Evolutionary conservation across 1,140 invertebrate species (phyloP).

Genomic region (Diplogasteroides magnus): DNA sequence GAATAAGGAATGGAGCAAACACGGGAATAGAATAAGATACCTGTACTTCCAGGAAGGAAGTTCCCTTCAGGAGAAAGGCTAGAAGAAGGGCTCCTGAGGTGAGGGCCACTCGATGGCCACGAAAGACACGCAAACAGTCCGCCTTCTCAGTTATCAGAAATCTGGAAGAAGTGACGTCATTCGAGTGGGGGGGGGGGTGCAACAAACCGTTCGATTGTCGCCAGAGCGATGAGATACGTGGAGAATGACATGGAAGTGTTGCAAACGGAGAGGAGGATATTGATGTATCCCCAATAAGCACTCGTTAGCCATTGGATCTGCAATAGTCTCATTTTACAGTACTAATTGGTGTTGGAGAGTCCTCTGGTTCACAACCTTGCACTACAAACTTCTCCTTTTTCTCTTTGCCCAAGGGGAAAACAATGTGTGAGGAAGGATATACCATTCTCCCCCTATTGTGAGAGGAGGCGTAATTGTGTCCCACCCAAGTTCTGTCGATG

Average conservation of each 20-base stretch:
- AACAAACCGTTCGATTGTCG: slow-evolving; percentile 30
- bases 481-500: too few species aligned
- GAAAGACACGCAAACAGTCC: not conserved
- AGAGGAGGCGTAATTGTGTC: too few species aligned
- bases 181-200: not conserved
- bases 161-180: not conserved
- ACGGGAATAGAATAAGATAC: too few species aligned
- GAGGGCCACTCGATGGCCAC: not conserved
- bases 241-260: slow-evolving; percentile 37
- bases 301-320: slow-evolving; percentile 30
- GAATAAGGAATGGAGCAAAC: too few species aligned
- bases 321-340: slow-evolving; percentile 7
- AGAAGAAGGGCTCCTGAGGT: slow-evolving; percentile 27
- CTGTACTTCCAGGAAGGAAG: slow-evolving; percentile 33
- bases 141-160: not conserved
- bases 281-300: slow-evolving; percentile 32
- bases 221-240: slow-evolving; percentile 34
- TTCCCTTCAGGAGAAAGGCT: slow-evolving; percentile 26
- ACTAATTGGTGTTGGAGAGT: too few species aligned
- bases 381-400: too few species aligned
- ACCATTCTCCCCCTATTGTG: too few species aligned
- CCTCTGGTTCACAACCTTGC: too few species aligned
- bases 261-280: slow-evolving; percentile 25
- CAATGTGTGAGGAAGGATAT: too few species aligned
- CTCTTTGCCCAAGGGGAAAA: too few species aligned